Evolutionary conservation across 2,888 invertebrate species (phyloP).

Genomic region (Flexamia atlantica): DNA sequence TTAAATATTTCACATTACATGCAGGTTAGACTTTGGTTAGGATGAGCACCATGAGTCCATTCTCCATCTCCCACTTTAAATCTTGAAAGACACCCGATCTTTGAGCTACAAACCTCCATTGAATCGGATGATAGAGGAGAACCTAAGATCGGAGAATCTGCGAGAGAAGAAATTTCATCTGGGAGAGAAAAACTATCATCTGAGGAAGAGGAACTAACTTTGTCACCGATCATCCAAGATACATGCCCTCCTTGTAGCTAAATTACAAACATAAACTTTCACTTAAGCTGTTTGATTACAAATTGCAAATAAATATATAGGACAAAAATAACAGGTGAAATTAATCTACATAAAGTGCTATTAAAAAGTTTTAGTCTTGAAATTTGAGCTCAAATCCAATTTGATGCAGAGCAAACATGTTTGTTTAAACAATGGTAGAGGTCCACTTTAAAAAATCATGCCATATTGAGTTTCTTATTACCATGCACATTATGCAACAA

Average conservation of each 20-base stretch:
- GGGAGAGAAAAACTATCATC: too few relatives aligned
- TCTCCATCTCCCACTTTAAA: neutral
- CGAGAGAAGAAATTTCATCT: too few relatives aligned
- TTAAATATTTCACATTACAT: neutral
- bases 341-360: neutral
- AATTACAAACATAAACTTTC: neutral
- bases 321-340: neutral
- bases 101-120: constrained; percentile 4
- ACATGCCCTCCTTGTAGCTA: neutral
- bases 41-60: neutral
- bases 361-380: too few relatives aligned
- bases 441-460: too few relatives aligned
- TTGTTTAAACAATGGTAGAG: too few relatives aligned
- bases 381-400: too few relatives aligned
- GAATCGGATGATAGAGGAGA: neutral
- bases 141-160: neutral
- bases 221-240: neutral
- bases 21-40: neutral
- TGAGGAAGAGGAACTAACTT: neutral
- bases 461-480: too few relatives aligned
- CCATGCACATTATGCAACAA: too few relatives aligned
- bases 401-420: too few relatives aligned
- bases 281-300: neutral
- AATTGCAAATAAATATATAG: too few relatives aligned
- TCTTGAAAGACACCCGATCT: neutral